Conservation (phyloP, 2,888 invertebrate genomes). For the Cryptophagus acutangulus region DNA sequence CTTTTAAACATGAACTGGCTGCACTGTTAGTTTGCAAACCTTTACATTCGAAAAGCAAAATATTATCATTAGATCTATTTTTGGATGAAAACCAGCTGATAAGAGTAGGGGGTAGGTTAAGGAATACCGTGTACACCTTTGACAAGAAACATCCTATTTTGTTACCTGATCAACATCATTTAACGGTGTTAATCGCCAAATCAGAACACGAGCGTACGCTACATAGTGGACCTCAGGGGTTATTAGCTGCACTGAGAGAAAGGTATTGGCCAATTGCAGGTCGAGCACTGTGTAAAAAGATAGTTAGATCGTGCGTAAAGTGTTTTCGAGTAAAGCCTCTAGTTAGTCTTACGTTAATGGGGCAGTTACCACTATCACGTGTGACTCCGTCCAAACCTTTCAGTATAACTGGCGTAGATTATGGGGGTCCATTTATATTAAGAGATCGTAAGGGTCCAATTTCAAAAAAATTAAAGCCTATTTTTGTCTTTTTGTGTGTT, state of each 20-base stretch:
- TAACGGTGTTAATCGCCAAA: background rate
- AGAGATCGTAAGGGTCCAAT: background rate
- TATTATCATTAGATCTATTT: no score
- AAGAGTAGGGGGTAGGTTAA: slow-evolving; percentile 10
- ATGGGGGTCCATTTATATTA: no score
- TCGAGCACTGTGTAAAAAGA: background rate
- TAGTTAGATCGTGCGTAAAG: slow-evolving; percentile 2
- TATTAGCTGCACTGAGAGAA: slow-evolving; percentile 6
- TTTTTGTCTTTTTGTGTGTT: slow-evolving; percentile 11
- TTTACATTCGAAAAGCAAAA: no score
- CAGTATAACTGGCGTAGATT: slow-evolving; percentile 13
- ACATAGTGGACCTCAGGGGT: slow-evolving; percentile 7
- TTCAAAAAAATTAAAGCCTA: slow-evolving; percentile 8
- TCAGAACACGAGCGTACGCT: background rate
- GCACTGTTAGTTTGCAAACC: no score
- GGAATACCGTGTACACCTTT: background rate
- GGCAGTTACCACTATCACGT: slow-evolving; percentile 9
- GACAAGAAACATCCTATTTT: slow-evolving; percentile 9
- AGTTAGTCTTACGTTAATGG: slow-evolving; percentile 3
- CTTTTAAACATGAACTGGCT: no score
- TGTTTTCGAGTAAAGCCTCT: slow-evolving; percentile 8
- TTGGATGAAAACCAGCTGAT: no score
- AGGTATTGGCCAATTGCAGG: slow-evolving; percentile 8
- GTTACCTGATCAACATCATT: slow-evolving; percentile 4
- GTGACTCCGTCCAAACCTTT: slow-evolving; percentile 10